Evolutionary conservation across 2,888 invertebrate genomes (phyloP).

Genomic region (Folsomia manolachei): DNA sequence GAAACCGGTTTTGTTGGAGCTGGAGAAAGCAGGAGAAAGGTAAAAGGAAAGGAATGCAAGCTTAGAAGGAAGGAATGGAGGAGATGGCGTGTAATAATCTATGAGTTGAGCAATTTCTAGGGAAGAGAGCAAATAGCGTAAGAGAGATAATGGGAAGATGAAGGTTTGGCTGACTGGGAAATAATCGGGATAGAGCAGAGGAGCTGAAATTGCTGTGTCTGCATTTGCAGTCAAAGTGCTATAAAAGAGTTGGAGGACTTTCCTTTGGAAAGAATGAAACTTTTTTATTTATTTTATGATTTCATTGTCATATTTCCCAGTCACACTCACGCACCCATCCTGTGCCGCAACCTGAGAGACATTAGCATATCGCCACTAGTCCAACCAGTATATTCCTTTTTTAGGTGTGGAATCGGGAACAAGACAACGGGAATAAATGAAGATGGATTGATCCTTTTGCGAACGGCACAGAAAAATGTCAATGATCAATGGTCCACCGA

Average conservation of each 20-base stretch:
- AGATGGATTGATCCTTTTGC: slow-evolving; percentile 32
- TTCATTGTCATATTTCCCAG: too few species aligned
- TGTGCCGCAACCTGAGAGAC: too few species aligned
- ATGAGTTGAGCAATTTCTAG: slow-evolving; percentile 41
- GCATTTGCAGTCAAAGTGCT: background rate
- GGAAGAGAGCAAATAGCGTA: slow-evolving; percentile 47
- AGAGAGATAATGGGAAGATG: slow-evolving; percentile 47
- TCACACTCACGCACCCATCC: too few species aligned
- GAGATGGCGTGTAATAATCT: slow-evolving; percentile 44
- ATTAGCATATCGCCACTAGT: too few species aligned
- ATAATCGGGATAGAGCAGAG: slow-evolving; percentile 13
- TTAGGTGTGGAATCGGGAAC: background rate
- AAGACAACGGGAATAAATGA: slow-evolving; percentile 30
- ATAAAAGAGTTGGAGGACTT: too few species aligned
- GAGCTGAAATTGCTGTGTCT: background rate
- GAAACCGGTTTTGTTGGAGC: background rate
- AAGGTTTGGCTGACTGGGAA: slow-evolving; percentile 30
- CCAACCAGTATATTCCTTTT: background rate
- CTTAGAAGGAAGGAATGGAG: slow-evolving; percentile 25
- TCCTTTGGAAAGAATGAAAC: too few species aligned
- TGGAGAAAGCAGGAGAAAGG: background rate
- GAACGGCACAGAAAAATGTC: background rate
- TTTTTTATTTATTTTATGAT: too few species aligned
- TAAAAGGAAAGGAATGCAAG: slow-evolving; percentile 9
- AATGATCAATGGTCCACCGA: too few species aligned